Base-by-base conservation (phyloP, 2,888 invertebrate species). In the Standfussiana lucernea region DNA sequence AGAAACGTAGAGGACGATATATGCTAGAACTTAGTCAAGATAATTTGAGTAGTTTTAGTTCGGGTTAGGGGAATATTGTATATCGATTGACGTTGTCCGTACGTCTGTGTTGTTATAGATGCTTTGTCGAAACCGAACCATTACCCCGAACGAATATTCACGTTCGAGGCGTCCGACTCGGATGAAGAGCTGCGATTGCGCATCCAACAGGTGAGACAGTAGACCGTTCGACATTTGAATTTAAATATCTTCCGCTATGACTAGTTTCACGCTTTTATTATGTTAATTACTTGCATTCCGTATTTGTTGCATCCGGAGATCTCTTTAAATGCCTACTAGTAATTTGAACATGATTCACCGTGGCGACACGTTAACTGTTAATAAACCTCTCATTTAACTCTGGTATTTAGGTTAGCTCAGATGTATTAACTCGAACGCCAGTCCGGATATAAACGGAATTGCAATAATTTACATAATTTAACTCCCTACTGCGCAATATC, bases 91-190 rank as follows among this genome's bases (percentile, higher is more conserved):
- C 93, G 94, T 95, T 95, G 93, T 95, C 90, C 93, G 94, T 95
- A 93, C 94, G 93, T 96, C 95, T 95, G 96, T 96, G 96, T 96
- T 96, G 95, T 96, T 96, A 93, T 96, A 96, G 96, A 96, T 96
- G 95, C 96, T 96, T 96, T 96, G 95, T 96, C 96, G 95, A 96
- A 96, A 96, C 93, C 95, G 94, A 96, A 93, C 93, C 95, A 95
- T 95, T 96, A 95, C 85, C 96, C 96, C 90, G 96, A 96, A 93
- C 95, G 96, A 91, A 94, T 96, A 92, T 96, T 95, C 94, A 93
- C 96, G 92, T 96, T 96, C 93, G 96, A 96, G 93, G 93, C 95
- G 75, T 95, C 96, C 87, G 96, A 96, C 91, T 95, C 95, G 83
- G 96, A 96, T 91, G 96, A 96, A 80, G 96, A 96, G 92, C 96